Conservation (phyloP, 2,113 vertebrate species). For the Machaerirhynchus nigripectus region DNA sequence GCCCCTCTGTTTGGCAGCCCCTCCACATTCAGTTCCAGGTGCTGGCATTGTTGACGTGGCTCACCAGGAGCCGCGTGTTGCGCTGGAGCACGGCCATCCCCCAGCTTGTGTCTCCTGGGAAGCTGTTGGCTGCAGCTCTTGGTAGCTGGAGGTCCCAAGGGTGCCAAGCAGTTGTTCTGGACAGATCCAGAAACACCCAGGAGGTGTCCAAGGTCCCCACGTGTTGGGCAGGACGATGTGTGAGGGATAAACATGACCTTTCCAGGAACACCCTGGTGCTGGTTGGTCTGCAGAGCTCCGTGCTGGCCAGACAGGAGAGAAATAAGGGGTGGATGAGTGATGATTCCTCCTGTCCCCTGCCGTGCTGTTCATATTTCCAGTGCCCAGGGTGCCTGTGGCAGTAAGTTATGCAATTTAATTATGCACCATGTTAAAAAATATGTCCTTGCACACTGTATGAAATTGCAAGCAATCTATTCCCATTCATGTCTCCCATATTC, state of each 20-base stretch:
- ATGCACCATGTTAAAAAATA: not conserved
- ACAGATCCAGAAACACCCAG: not conserved
- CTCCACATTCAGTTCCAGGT: not conserved
- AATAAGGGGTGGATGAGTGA: not conserved
- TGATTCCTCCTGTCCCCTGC: not conserved
- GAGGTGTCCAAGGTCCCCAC: not conserved
- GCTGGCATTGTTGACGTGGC: fast-evolving
- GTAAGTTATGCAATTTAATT: not conserved
- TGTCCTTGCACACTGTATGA: not conserved
- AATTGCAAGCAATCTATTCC: not conserved
- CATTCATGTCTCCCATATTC: not conserved
- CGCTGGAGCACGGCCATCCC: fast-evolving
- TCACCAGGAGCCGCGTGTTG: not conserved
- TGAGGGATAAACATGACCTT: not conserved
- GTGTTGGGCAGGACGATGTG: fast-evolving
- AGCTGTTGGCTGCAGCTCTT: not conserved
- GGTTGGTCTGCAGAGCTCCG: not conserved
- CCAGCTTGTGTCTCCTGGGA: not conserved
- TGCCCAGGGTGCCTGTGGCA: not conserved
- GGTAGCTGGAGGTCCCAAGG: not conserved
- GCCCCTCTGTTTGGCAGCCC: not conserved
- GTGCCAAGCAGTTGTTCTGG: not conserved
- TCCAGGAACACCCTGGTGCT: not conserved
- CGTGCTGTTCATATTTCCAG: not conserved
- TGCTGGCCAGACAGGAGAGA: not conserved